These are phyloP conservation scores for Tenebrio molitor DNA, from an alignment of 1,140 invertebrate genomes.

Conservation along the genomic window DNA sequence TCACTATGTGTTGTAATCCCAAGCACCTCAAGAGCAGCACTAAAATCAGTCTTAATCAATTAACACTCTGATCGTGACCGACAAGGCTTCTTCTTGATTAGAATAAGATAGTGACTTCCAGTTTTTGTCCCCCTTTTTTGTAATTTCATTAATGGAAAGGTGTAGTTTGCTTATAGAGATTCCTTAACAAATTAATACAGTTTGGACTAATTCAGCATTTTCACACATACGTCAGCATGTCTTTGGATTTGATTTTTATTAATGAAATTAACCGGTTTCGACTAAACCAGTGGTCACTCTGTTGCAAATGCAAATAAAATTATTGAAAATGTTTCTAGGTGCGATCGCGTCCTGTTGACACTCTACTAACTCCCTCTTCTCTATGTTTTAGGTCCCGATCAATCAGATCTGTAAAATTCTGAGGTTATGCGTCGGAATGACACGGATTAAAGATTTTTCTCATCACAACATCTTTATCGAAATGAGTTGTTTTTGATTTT, in stretches of 20 bases:
- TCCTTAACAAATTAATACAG: conserved; percentile 49
- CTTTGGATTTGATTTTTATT: conserved; percentile 43
- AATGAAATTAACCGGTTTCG: conserved; percentile 39
- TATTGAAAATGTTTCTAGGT: too few relatives aligned
- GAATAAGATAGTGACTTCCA: conserved; percentile 48
- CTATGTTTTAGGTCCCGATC: conserved; percentile 63
- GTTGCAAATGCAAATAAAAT: conserved; percentile 59
- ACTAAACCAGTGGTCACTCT: conserved; percentile 38
- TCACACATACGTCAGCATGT: conserved; percentile 46
- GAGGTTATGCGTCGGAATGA: conserved; percentile 1
- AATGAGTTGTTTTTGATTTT: conserved; percentile 10
- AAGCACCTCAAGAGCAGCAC: conserved; percentile 5
- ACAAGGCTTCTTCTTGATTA: conserved; percentile 29
- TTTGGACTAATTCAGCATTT: conserved; percentile 45
- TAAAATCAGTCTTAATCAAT: conserved; percentile 49
- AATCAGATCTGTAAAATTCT: conserved; percentile 62
- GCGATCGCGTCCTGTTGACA: too few relatives aligned
- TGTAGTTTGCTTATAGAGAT: conserved; percentile 64
- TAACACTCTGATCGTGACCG: conserved; percentile 19
- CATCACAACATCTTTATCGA: conserved; percentile 7
- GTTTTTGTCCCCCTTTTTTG: conserved; percentile 47
- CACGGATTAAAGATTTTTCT: conserved; percentile 34
- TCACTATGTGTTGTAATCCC: conserved; percentile 38
- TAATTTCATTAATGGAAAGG: conserved; percentile 59
- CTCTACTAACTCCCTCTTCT: not conserved